Percentiles rank a stretch among this genome's conserved stretches.
phyloP scores from a whole-genome alignment of 2,113 vertebrate species.

The Seriola aureovittata region DNA sequence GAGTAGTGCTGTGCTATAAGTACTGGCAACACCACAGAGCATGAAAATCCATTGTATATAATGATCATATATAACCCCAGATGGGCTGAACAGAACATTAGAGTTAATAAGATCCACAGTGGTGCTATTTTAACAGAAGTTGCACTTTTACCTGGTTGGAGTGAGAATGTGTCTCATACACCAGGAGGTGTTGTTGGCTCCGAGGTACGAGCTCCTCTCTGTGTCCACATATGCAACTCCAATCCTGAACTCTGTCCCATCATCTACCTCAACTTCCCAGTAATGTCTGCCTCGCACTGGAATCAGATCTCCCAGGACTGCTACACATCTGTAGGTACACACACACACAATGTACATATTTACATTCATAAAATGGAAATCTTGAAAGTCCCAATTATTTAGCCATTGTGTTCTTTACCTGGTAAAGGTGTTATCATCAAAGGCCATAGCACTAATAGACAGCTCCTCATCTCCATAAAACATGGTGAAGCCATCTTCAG shows the following conservation, averaged over 20 bases:
- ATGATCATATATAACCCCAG: too few species aligned
- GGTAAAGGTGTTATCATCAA: conserved; percentile 87
- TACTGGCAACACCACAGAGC: too few species aligned
- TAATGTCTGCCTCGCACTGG: conserved; percentile 91
- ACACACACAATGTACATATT: neutral
- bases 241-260: conserved; percentile 87
- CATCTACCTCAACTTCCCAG: conserved; percentile 93
- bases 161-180: conserved; percentile 92
- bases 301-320: conserved; percentile 90
- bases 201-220: conserved; percentile 87
- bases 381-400: neutral
- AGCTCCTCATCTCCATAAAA: conserved; percentile 87
- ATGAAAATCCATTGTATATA: too few species aligned
- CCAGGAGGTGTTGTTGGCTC: conserved; percentile 90
- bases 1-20: too few species aligned
- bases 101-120: neutral
- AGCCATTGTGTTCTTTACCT: conserved; percentile 79
- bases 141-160: conserved; percentile 85
- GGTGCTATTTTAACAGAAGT: neutral
- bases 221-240: conserved; percentile 92
- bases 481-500: conserved; percentile 91
- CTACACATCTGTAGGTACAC: conserved; percentile 87
- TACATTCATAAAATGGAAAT: neutral
- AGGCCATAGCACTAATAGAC: conserved; percentile 82
- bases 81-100: neutral